Evolutionary conservation across 2,797 vertebrate genomes (phyloP).

Genomic region (Graptemys geographica): DNA sequence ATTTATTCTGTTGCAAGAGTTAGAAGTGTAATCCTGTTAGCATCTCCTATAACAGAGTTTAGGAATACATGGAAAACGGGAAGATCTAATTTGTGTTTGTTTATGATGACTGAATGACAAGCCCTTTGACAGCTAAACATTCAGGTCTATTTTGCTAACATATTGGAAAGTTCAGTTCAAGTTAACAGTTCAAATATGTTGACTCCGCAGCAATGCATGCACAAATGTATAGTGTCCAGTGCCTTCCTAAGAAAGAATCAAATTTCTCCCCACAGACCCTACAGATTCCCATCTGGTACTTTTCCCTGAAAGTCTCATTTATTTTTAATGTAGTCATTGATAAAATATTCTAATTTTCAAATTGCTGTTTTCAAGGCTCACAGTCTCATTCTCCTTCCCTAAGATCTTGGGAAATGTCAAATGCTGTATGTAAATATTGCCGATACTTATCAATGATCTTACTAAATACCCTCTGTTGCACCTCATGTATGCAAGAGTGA

Average conservation of each 20-base stretch:
- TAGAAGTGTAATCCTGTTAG: background rate
- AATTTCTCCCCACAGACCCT: background rate
- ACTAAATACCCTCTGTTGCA: background rate
- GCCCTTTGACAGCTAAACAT: constrained; percentile 50
- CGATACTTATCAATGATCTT: background rate
- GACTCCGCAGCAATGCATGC: constrained; percentile 56
- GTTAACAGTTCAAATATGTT: constrained; percentile 34
- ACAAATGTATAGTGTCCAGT: constrained; percentile 17
- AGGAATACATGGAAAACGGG: background rate
- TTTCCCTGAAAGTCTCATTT: background rate
- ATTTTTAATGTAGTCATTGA: background rate
- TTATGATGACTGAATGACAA: background rate
- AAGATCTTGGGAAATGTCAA: background rate
- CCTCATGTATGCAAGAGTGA: background rate
- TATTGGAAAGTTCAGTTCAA: constrained; percentile 39
- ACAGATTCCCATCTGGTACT: background rate
- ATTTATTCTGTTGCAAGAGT: background rate
- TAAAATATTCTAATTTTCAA: accelerated
- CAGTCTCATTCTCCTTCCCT: background rate
- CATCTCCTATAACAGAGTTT: background rate
- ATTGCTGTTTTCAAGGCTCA: background rate
- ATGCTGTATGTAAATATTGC: background rate
- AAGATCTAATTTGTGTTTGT: constrained; percentile 26
- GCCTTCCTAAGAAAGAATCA: constrained; percentile 23
- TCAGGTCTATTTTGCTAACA: constrained; percentile 54